Percentiles rank a stretch among this genome's conserved stretches.
Evolutionary conservation across 2,797 vertebrate species (phyloP).

Genomic region (Lepus townsendii): DNA sequence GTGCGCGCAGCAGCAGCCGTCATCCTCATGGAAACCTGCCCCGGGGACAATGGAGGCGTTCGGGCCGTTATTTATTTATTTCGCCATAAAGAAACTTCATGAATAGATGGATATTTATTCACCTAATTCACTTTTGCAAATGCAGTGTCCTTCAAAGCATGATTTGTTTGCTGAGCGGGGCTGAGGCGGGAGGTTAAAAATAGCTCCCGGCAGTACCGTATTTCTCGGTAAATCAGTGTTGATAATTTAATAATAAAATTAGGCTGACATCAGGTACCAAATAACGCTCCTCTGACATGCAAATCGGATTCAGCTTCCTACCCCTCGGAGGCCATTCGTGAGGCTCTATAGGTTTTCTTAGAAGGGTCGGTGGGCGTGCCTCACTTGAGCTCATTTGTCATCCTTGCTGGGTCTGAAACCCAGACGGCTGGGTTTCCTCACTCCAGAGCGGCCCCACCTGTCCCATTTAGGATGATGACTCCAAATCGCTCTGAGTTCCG

Average conservation of each 20-base stretch:
- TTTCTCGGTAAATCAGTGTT: conserved; percentile 85
- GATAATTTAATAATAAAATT: conserved; percentile 86
- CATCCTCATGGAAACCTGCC: conserved; percentile 72
- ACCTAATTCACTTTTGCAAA: conserved; percentile 84
- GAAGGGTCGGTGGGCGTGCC: conserved; percentile 25
- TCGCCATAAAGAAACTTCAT: conserved; percentile 84
- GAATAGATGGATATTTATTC: conserved; percentile 84
- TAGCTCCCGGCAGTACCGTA: conserved; percentile 84
- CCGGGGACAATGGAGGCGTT: conserved; percentile 81
- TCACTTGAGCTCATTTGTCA: conserved; percentile 55
- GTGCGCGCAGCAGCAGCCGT: not conserved
- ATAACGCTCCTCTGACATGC: conserved; percentile 72
- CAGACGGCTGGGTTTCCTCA: not conserved
- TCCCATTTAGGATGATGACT: not conserved
- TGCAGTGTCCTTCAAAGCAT: conserved; percentile 86
- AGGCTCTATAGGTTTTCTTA: conserved; percentile 39
- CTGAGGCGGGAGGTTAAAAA: conserved; percentile 85
- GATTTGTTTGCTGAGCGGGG: conserved; percentile 84
- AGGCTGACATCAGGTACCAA: conserved; percentile 81
- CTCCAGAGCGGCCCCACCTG: not conserved
- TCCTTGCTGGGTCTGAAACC: not conserved
- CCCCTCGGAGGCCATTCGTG: not conserved
- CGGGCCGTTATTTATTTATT: conserved; percentile 85
- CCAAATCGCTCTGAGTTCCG: not conserved
- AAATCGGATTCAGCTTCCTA: conserved; percentile 74